Evolutionary conservation across 1,140 invertebrate species (phyloP), one percentile per base, ranked within the genome.

Genomic region (Sogatella furcifera): DNA sequence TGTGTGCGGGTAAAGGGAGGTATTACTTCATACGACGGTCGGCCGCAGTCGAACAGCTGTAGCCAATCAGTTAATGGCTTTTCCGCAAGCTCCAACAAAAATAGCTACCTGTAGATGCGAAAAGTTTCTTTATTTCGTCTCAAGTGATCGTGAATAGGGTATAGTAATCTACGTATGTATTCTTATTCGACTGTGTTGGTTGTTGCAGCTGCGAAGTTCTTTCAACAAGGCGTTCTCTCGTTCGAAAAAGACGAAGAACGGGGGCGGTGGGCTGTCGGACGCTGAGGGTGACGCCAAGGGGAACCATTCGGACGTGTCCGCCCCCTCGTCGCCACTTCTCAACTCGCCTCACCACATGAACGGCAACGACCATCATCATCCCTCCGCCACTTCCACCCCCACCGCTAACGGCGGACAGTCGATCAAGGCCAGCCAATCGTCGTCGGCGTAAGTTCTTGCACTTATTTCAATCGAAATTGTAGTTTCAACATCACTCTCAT

Each of bases 221-320:
- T 97, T 98, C 74, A 96, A 91, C 64, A 97, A 97, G 78, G 95
- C 95, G n/a, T 98, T 98, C 73, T 95, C 92, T 6, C 75, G 84
- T 55, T 80, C 80, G 22, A 82, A 85, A 64, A 85, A 84, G 66
- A 83, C 78, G 60, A 77, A 78, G 55, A 80, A 81, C 64, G 82
- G 34, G 8, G 34, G 34, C 11, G 81, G 80, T n/a, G 82, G 81
- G 0, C 72, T 81, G 5, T 84, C 82, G 0, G 84, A 86, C 63
- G 80, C 78, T 5, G 84, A 85, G 65, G 79, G 80, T 55, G 79
- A 81, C 55, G 55, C 64, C 14, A 57, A 68, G 59, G 75, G 72
- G 53, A 56, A 75, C 10, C 59, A 72, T 70, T 58, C 76, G 69
- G 65, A 73, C 69, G 15, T 78, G 72, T 60, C 74, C 67, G 66